Evolutionary conservation across 2,113 vertebrate species (phyloP).

Genomic region (Glareola pratincola): DNA sequence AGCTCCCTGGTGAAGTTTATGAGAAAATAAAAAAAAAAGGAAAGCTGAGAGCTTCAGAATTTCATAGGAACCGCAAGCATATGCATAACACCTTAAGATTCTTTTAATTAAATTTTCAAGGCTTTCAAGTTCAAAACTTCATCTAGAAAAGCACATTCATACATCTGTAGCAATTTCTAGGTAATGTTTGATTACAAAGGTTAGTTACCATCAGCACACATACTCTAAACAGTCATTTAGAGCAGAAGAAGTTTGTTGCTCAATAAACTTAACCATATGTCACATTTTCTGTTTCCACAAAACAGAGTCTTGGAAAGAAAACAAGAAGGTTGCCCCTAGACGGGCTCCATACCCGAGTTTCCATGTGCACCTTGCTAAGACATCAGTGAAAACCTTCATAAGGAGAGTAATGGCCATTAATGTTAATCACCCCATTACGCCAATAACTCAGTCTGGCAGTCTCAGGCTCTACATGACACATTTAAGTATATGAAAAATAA

Average conservation of each 20-base stretch:
- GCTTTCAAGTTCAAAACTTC: background rate
- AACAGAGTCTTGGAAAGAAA: background rate
- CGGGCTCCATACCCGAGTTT: background rate
- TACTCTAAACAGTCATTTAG: background rate
- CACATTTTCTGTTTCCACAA: background rate
- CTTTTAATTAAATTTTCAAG: background rate
- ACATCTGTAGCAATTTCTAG: background rate
- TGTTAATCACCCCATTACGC: background rate
- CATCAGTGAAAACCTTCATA: background rate
- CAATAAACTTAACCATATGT: background rate
- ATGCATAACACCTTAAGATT: background rate
- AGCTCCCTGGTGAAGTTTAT: background rate
- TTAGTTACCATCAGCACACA: background rate
- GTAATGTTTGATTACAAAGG: constrained; percentile 6
- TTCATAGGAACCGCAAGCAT: background rate
- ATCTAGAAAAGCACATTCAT: background rate
- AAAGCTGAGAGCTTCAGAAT: background rate
- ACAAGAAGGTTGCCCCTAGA: background rate
- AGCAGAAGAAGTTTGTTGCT: background rate
- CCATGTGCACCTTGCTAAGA: background rate
- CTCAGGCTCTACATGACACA: background rate
- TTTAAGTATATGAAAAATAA: background rate
- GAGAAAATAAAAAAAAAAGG: background rate
- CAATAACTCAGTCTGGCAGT: background rate
- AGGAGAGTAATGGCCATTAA: background rate